Evolutionary conservation across 2,113 vertebrate species (phyloP).

Genomic region (Gallinago media): DNA sequence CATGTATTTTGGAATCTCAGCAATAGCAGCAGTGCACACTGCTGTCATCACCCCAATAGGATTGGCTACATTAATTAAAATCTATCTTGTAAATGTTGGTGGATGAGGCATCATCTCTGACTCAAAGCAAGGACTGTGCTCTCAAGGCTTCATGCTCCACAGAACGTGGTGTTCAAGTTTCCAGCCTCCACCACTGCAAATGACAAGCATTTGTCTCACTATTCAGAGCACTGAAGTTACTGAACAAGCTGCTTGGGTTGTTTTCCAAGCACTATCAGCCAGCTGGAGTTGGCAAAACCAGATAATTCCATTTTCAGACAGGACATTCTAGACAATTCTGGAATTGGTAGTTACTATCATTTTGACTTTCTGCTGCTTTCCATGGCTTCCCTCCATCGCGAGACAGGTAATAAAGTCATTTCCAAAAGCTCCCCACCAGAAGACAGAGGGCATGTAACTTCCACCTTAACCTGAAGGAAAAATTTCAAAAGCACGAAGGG

Average conservation of each 20-base stretch:
- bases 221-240: neutral
- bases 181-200: neutral
- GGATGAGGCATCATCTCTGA: neutral
- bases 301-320: neutral
- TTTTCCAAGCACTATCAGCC: neutral
- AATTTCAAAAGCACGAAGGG: neutral
- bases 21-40: accelerated
- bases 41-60: neutral
- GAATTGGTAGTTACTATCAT: accelerated
- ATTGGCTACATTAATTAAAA: accelerated
- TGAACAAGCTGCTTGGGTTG: neutral
- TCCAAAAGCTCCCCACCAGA: neutral
- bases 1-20: neutral
- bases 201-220: neutral
- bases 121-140: neutral
- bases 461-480: neutral
- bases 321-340: neutral
- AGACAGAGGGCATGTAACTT: accelerated
- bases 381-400: neutral
- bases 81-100: too few relatives aligned
- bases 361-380: neutral
- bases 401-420: neutral
- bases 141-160: neutral
- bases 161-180: neutral
- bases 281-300: neutral